Base-by-base conservation (phyloP, 2,888 invertebrate genomes). In the Hyalella azteca region DNA sequence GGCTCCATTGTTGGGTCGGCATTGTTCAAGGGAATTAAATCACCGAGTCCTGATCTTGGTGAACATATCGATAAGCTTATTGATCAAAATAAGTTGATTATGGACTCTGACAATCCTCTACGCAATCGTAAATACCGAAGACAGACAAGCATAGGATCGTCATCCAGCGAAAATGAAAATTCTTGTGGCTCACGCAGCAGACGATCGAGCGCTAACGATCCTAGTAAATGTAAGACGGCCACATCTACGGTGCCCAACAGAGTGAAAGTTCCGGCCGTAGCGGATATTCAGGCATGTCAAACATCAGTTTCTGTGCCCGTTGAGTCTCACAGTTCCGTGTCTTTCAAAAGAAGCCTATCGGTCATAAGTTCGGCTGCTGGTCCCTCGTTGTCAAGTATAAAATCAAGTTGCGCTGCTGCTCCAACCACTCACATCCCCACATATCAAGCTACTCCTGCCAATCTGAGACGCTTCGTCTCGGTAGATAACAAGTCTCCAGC, bases 21-120 rank as follows among this genome's bases (percentile, higher is more conserved):
- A 11, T 73, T 83, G 32, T 81, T 80, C 80, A 83, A 83, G 60
- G 81, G 81, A 26, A 83, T 83, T 22, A 82, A 84, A 73, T 82
- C 84, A 48, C 82, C 84, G 3, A 84, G 84, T 49, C 84, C 84
- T 48, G 84, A 84, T n/a, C 50, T 84, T 36, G 81, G 81, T 5
- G 80, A 82, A 78, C 82, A 82, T 60, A 84, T 84, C 78, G 81
- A 79, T 45, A 84, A 84, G 66, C 54, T 84, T 40, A 84, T 84
- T 40, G 82, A 81, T 39, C 81, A 84, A 73, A 84, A 84, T 41
- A 81, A 84, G 48, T 79, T 79, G 59, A 84, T 84, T 50, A 79
- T 84, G 36, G 82, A 84, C 7, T 81, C 82, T 50, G 80, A 84
- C 73, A 84, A 84, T 32, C 83, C 82, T 15, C 59, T 84, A 45